Evolutionary conservation across 2,797 vertebrate genomes (phyloP).

Genomic region (Mormyrops attenuatus): DNA sequence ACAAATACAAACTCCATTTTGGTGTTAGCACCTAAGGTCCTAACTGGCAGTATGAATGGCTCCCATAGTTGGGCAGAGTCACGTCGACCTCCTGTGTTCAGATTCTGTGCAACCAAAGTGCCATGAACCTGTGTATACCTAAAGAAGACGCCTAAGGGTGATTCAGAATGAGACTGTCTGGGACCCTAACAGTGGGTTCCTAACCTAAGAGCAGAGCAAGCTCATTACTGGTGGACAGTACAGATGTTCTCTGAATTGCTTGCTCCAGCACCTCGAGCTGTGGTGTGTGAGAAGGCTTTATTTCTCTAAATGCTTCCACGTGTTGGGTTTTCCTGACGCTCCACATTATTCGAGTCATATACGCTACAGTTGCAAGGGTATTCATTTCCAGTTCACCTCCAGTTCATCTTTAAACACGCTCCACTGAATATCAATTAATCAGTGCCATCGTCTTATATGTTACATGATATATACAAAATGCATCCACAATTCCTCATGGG

Average conservation of each 20-base stretch:
- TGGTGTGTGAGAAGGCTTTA: constrained; percentile 1
- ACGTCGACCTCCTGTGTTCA: neutral
- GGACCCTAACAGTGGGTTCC: neutral
- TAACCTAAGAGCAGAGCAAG: constrained; percentile 8
- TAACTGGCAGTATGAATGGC: neutral
- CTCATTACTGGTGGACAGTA: constrained; percentile 7
- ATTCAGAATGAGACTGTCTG: neutral
- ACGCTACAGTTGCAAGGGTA: neutral
- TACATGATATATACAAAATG: neutral
- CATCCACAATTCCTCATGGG: neutral
- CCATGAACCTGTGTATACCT: neutral
- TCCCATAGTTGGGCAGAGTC: neutral
- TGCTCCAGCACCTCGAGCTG: neutral
- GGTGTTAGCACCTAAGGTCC: neutral
- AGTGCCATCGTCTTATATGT: neutral
- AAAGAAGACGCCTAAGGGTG: neutral
- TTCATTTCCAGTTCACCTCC: neutral
- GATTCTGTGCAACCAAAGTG: neutral
- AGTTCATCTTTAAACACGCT: neutral
- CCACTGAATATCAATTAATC: neutral
- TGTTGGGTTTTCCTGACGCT: neutral
- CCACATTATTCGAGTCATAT: neutral
- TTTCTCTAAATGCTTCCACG: constrained; percentile 22
- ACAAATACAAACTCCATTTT: neutral
- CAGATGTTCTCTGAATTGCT: neutral